Conservation (phyloP, 1,140 invertebrate genomes). For the Bombus confusus region DNA sequence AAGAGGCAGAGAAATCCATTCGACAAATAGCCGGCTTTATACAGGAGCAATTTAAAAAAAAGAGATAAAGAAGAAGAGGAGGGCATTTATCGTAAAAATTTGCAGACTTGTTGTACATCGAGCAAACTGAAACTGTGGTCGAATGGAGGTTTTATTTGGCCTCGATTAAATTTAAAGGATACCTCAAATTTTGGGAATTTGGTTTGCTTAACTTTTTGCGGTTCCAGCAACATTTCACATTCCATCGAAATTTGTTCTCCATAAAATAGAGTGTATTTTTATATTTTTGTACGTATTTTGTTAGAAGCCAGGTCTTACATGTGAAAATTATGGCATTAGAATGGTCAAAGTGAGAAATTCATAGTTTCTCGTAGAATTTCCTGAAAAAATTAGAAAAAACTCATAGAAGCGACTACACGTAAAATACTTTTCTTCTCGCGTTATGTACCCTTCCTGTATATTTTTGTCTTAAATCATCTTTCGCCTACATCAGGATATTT, state of each 20-base stretch:
- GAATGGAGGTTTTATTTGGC: background rate
- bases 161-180: background rate
- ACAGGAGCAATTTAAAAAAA: too few relatives aligned
- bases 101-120: too few relatives aligned
- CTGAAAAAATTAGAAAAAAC: too few relatives aligned
- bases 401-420: too few relatives aligned
- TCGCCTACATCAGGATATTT: background rate
- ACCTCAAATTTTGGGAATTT: background rate
- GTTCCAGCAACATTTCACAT: background rate
- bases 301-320: too few relatives aligned
- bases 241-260: too few relatives aligned
- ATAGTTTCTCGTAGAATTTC: too few relatives aligned
- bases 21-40: conserved; percentile 9
- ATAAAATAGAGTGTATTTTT: too few relatives aligned
- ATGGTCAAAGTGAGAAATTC: too few relatives aligned
- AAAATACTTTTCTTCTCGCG: background rate
- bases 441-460: background rate
- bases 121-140: too few relatives aligned
- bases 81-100: conserved; percentile 8
- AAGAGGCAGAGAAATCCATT: conserved; percentile 8
- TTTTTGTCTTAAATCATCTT: background rate
- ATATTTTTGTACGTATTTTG: too few relatives aligned
- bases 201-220: background rate
- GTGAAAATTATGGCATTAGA: too few relatives aligned
- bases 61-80: background rate